Conservation (phyloP, 2,888 invertebrate species). For the Nephrotoma guestfalica region DNA sequence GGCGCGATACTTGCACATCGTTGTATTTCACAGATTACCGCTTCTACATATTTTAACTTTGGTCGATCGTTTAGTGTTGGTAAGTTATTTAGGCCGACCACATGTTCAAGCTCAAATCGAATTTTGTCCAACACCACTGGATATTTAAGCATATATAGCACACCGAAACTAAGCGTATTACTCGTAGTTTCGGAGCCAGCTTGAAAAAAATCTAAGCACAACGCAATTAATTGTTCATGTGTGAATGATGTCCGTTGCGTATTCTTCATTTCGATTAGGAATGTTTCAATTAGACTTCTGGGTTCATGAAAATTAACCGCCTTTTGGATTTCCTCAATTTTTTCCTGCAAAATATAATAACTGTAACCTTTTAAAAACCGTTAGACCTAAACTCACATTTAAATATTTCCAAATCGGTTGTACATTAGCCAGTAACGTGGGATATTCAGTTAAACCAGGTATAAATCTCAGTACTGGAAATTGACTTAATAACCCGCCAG, state of each 20-base stretch:
- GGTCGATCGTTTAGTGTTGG: conserved; percentile 34
- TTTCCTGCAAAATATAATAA: conserved; percentile 30
- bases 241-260: conserved; percentile 12
- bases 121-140: conserved; percentile 38
- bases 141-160: conserved; percentile 39
- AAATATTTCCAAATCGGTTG: conserved; percentile 40
- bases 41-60: conserved; percentile 38
- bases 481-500: conserved; percentile 53
- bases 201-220: conserved; percentile 43
- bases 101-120: conserved; percentile 34
- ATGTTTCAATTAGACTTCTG: conserved; percentile 35
- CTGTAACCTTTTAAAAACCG: background rate
- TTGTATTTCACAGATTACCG: conserved; percentile 37
- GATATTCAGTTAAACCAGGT: conserved; percentile 47
- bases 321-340: conserved; percentile 37
- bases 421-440: conserved; percentile 36
- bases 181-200: conserved; percentile 44
- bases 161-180: conserved; percentile 38
- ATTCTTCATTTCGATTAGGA: conserved; percentile 37
- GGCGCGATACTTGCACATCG: conserved; percentile 34
- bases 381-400: conserved; percentile 26
- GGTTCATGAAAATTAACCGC: conserved; percentile 24
- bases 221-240: conserved; percentile 41
- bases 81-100: conserved; percentile 25
- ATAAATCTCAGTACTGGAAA: conserved; percentile 51